Evolutionary conservation across 2,113 vertebrate genomes (phyloP).

Genomic region (Oryzias javanicus): DNA sequence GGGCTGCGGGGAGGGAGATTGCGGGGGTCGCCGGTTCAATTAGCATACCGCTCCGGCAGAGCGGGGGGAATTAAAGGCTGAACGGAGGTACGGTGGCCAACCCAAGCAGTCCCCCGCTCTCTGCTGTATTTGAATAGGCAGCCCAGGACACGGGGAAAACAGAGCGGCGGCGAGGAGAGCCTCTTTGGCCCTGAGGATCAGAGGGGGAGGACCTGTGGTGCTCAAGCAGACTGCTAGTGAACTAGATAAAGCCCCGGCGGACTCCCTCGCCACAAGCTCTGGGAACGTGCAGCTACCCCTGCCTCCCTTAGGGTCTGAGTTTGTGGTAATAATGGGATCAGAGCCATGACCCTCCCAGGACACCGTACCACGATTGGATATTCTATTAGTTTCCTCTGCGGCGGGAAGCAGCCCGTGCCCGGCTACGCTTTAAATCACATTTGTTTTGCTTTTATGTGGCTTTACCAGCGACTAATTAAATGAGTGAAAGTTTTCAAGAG

Average conservation of each 20-base stretch:
- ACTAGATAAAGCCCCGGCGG: slow-evolving; percentile 75
- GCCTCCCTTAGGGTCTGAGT: slow-evolving; percentile 86
- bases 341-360: slow-evolving; percentile 89
- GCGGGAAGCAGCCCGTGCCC: slow-evolving; percentile 55
- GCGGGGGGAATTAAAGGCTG: slow-evolving; percentile 84
- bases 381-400: slow-evolving; percentile 80
- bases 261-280: slow-evolving; percentile 82
- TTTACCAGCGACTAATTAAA: slow-evolving; percentile 57
- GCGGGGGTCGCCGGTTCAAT: slow-evolving; percentile 75
- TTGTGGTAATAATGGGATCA: slow-evolving; percentile 90
- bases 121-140: slow-evolving; percentile 84
- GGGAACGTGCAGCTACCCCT: slow-evolving; percentile 87
- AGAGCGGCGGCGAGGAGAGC: slow-evolving; percentile 72
- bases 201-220: slow-evolving; percentile 41
- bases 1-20: slow-evolving; percentile 29
- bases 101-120: slow-evolving; percentile 77
- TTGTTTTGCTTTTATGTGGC: slow-evolving; percentile 59
- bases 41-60: slow-evolving; percentile 87
- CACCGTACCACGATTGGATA: slow-evolving; percentile 82
- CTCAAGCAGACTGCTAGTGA: slow-evolving; percentile 34
- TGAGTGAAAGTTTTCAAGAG: slow-evolving; percentile 44
- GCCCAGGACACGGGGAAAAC: slow-evolving; percentile 84
- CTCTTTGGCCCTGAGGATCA: slow-evolving; percentile 83
- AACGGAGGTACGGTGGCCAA: slow-evolving; percentile 64
- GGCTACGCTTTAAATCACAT: slow-evolving; percentile 41